A percentile compares a stretch with the other conserved stretches of the same genome.
Evolutionary conservation across 2,888 invertebrate species (phyloP).

Genomic region (Tenthredo livida): DNA sequence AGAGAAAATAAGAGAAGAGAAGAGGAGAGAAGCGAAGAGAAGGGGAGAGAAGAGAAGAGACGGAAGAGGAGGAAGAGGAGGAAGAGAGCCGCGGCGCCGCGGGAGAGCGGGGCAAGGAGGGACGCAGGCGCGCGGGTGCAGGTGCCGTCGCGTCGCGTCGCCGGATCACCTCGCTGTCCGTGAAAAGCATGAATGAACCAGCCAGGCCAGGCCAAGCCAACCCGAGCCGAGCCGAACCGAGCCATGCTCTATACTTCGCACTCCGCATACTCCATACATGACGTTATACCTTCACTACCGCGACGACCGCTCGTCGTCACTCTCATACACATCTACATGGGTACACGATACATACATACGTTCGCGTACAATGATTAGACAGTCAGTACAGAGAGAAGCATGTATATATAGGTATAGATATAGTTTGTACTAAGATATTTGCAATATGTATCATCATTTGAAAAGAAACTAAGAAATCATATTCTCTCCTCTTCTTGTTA

Average conservation of each 20-base stretch:
- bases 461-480: not conserved
- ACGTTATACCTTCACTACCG: not conserved
- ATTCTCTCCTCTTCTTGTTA: not conserved
- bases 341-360: not conserved
- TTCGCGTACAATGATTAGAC: not conserved
- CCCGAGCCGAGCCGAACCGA: slow-evolving; percentile 58
- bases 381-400: not conserved
- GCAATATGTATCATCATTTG: not conserved
- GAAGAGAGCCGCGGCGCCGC: not conserved
- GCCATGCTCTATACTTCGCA: slow-evolving; percentile 40
- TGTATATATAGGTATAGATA: not conserved
- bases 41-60: not conserved
- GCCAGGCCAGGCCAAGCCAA: slow-evolving; percentile 36
- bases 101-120: slow-evolving; percentile 17
- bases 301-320: not conserved
- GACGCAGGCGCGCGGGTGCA: slow-evolving; percentile 56
- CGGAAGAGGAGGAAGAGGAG: not conserved
- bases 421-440: not conserved
- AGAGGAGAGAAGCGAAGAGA: slow-evolving; percentile 48
- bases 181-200: slow-evolving; percentile 74
- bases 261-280: slow-evolving; percentile 5
- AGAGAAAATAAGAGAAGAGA: slow-evolving; percentile 7
- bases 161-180: slow-evolving; percentile 59
- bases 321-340: not conserved
- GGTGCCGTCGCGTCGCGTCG: slow-evolving; percentile 59